Conservation (phyloP, 2,888 invertebrate species). For the Scaptomyza parva region DNA sequence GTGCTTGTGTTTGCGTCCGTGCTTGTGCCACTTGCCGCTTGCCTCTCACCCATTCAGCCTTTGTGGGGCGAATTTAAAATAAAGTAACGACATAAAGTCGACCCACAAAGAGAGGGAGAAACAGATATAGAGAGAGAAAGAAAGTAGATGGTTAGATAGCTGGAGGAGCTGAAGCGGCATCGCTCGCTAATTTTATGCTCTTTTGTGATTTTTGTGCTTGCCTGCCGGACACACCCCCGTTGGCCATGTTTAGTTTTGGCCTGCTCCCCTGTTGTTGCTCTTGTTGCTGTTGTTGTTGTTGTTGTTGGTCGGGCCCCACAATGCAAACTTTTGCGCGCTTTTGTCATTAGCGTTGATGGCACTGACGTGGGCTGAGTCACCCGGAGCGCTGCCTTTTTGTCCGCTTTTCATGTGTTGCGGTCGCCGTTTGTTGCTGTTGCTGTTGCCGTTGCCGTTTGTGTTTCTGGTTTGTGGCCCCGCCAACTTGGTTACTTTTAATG, state of each 20-base stretch:
- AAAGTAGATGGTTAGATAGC: slow-evolving; percentile 17
- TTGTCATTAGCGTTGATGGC: slow-evolving; percentile 80
- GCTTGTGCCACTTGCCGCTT: slow-evolving; percentile 5
- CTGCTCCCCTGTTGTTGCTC: slow-evolving; percentile 5
- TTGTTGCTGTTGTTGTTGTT: too few species aligned
- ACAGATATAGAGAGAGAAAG: slow-evolving; percentile 3
- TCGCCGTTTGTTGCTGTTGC: slow-evolving; percentile 44
- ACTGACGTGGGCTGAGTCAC: slow-evolving; percentile 46
- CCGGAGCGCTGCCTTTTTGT: slow-evolving; percentile 66
- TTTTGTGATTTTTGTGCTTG: slow-evolving; percentile 77
- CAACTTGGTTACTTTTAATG: slow-evolving; percentile 79
- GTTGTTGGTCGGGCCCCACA: slow-evolving; percentile 30
- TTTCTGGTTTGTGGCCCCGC: slow-evolving; percentile 62
- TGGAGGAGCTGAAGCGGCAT: slow-evolving; percentile 49
- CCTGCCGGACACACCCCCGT: slow-evolving; percentile 71
- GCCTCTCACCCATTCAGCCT: slow-evolving; percentile 23
- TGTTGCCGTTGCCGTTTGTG: slow-evolving; percentile 17
- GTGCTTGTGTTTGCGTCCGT: slow-evolving; percentile 1
- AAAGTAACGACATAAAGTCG: slow-evolving; percentile 66
- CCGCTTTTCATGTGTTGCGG: slow-evolving; percentile 75
- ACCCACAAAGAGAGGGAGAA: slow-evolving; percentile 6
- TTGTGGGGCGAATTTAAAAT: slow-evolving; percentile 68
- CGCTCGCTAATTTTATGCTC: slow-evolving; percentile 79
- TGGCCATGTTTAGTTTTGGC: slow-evolving; percentile 73
- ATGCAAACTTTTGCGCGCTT: slow-evolving; percentile 79